Conservation (phyloP, 2,888 invertebrate species). For the Diarsia dahlii region DNA sequence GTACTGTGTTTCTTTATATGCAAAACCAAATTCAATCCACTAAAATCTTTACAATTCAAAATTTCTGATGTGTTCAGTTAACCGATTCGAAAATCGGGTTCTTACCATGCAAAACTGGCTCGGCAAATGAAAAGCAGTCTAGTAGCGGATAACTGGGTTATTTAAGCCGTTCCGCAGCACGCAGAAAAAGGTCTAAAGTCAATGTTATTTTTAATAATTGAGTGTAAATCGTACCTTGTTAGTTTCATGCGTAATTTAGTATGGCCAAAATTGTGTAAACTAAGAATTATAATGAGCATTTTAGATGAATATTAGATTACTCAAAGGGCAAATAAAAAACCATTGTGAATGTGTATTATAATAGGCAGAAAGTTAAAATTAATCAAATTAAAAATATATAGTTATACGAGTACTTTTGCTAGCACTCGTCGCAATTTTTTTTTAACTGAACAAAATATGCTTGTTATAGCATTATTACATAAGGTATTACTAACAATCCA, state of each 20-base stretch:
- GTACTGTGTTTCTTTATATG: too few species aligned
- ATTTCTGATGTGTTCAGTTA: too few species aligned
- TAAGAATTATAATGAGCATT: background rate
- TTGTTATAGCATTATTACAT: background rate
- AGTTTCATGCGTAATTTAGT: background rate
- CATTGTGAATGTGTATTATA: background rate
- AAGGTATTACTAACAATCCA: background rate
- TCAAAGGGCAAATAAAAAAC: slow-evolving; percentile 6
- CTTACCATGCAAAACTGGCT: too few species aligned
- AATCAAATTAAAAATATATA: background rate
- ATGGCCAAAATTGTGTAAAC: background rate
- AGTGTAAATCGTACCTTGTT: background rate
- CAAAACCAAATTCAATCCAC: too few species aligned
- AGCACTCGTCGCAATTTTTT: background rate
- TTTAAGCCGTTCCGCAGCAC: too few species aligned
- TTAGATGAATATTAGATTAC: background rate
- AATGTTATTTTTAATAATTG: slow-evolving; percentile 17
- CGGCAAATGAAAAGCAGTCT: too few species aligned
- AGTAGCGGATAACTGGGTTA: too few species aligned
- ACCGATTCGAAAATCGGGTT: too few species aligned
- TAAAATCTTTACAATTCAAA: too few species aligned
- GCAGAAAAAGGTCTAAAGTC: too few species aligned
- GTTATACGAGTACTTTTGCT: too few species aligned
- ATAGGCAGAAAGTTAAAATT: background rate
- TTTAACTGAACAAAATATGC: background rate